These are phyloP conservation scores for Cheilosia variabilis DNA, from an alignment of 2,888 invertebrate species.

Conservation along the genomic window DNA sequence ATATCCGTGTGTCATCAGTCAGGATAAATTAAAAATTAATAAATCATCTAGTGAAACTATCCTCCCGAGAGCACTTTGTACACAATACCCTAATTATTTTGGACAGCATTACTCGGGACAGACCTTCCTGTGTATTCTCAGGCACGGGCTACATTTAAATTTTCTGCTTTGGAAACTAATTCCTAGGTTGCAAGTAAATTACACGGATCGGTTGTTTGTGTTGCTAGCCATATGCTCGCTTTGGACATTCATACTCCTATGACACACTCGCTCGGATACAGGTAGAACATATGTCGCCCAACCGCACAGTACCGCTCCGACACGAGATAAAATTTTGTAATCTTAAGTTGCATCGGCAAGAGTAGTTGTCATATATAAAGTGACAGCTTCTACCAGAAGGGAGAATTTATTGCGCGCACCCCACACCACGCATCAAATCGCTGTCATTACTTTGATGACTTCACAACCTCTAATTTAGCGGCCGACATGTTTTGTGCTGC, in stretches of 20 bases:
- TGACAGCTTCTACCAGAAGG: not conserved
- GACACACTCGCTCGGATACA: conserved; percentile 55
- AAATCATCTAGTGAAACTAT: conserved; percentile 49
- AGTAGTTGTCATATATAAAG: conserved; percentile 20
- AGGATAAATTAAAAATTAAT: conserved; percentile 56
- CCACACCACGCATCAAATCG: conserved; percentile 53
- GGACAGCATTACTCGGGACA: conserved; percentile 41
- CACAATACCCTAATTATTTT: conserved; percentile 39
- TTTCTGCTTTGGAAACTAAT: conserved; percentile 62
- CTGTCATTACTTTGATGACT: conserved; percentile 73
- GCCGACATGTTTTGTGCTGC: conserved; percentile 36
- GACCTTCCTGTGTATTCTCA: not conserved
- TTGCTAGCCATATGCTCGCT: conserved; percentile 72
- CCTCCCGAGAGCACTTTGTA: conserved; percentile 18
- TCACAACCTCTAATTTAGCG: conserved; percentile 73
- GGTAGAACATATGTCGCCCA: conserved; percentile 69
- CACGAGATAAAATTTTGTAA: conserved; percentile 70
- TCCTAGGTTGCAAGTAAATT: conserved; percentile 64
- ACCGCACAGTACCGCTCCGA: conserved; percentile 33
- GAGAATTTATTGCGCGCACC: conserved; percentile 37
- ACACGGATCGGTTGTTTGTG: conserved; percentile 68
- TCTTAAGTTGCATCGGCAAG: conserved; percentile 69
- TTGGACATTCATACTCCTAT: conserved; percentile 28
- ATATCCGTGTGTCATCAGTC: conserved; percentile 36
- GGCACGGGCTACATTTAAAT: conserved; percentile 45